Percentiles rank a stretch among this genome's conserved stretches.
phyloP scores from a whole-genome alignment of 1,140 invertebrate genomes.

The Listronotus oregonensis region DNA sequence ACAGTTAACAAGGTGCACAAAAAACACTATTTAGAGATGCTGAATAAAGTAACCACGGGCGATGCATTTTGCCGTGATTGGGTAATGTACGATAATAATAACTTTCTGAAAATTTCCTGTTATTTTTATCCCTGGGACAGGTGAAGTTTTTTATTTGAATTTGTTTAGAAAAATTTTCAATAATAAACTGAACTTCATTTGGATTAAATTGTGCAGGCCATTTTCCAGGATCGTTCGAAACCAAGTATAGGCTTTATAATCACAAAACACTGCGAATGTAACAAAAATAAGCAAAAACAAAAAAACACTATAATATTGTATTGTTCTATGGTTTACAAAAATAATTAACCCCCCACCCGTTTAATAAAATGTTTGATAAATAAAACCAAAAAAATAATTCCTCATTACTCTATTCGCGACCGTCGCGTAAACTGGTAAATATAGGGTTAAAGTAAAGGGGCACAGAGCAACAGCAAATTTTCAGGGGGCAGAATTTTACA shows the following conservation, averaged over 20 bases:
- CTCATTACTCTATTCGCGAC: too few relatives aligned
- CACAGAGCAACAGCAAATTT: too few relatives aligned
- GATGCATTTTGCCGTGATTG: conserved; percentile 5
- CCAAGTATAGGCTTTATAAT: not conserved
- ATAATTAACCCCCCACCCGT: not conserved
- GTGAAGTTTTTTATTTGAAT: not conserved
- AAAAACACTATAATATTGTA: too few relatives aligned
- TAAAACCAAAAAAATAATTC: too few relatives aligned
- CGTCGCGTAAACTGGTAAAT: too few relatives aligned
- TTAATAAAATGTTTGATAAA: too few relatives aligned
- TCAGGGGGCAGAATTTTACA: too few relatives aligned
- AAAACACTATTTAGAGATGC: conserved; percentile 13
- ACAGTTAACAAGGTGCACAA: conserved; percentile 17
- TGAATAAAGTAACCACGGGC: conserved; percentile 23
- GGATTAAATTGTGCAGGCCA: conserved; percentile 7
- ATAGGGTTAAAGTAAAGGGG: too few relatives aligned
- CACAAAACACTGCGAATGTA: too few relatives aligned
- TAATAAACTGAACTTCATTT: conserved; percentile 8
- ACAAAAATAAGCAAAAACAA: too few relatives aligned
- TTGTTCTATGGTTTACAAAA: not conserved
- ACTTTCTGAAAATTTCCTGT: conserved; percentile 17
- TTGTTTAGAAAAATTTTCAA: conserved; percentile 10
- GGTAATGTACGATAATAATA: conserved; percentile 21
- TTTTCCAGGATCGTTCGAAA: conserved; percentile 6
- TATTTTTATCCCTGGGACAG: conserved; percentile 14